phyloP scores from a whole-genome alignment of 1,140 invertebrate species.

The Calephelis nemesis region DNA sequence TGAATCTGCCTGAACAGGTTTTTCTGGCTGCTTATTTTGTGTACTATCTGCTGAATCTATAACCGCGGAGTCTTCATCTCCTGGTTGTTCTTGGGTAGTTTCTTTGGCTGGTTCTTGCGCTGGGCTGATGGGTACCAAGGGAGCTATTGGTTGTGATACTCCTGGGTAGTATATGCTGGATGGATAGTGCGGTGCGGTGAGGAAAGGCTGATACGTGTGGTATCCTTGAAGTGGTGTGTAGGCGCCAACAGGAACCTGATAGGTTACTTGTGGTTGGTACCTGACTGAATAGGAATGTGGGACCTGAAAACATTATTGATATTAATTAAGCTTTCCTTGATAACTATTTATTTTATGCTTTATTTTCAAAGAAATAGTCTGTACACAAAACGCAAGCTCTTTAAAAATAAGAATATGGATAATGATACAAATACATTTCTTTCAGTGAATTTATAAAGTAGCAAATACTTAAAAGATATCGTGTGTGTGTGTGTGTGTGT shows the following conservation, averaged over 20 bases:
- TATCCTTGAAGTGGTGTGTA: conserved; percentile 30
- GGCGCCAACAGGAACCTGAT: conserved; percentile 31
- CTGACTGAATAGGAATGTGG: conserved; percentile 38
- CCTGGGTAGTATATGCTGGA: conserved; percentile 36
- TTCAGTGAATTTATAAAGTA: too few species aligned
- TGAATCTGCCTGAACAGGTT: conserved; percentile 27
- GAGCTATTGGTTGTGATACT: conserved; percentile 19
- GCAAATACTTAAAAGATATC: too few species aligned
- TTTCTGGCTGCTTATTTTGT: conserved; percentile 33
- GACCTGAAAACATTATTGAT: conserved; percentile 38
- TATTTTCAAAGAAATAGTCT: too few species aligned
- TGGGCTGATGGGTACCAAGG: conserved; percentile 24
- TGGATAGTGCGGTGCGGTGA: conserved; percentile 43
- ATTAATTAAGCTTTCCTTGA: too few species aligned
- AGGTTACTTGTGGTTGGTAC: conserved; percentile 49
- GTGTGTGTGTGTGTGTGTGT: too few species aligned
- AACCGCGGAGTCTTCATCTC: conserved; percentile 59
- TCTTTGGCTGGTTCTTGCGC: conserved; percentile 23
- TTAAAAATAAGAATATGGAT: too few species aligned
- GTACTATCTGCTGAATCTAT: conserved; percentile 62
- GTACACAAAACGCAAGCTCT: too few species aligned
- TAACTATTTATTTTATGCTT: too few species aligned
- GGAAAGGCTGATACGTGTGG: conserved; percentile 39
- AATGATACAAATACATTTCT: too few species aligned
- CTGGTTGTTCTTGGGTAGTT: conserved; percentile 35